Evolutionary conservation across 2,888 invertebrate species (phyloP).

Genomic region (Steromphala cineraria): DNA sequence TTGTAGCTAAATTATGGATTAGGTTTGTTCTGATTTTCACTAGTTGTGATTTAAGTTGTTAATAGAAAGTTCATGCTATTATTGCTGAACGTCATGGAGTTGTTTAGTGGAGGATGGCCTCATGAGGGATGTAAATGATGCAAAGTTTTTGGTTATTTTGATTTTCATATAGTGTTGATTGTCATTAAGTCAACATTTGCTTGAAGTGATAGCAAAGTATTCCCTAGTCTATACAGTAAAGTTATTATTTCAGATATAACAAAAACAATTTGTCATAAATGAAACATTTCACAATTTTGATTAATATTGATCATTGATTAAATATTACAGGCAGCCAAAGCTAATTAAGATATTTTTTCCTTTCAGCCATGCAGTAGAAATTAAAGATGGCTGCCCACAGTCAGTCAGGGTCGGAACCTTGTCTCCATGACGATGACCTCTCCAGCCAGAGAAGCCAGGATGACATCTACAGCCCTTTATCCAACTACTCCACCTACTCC

Average conservation of each 20-base stretch:
- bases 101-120: too few species aligned
- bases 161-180: too few species aligned
- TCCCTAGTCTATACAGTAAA: too few species aligned
- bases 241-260: too few species aligned
- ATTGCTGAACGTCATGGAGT: too few species aligned
- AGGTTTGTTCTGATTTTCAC: too few species aligned
- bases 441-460: constrained; percentile 3
- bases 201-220: background rate
- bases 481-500: constrained; percentile 63
- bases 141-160: too few species aligned
- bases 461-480: constrained; percentile 53
- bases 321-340: background rate
- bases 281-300: background rate
- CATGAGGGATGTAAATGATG: too few species aligned
- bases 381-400: constrained; percentile 24
- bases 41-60: too few species aligned
- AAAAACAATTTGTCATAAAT: background rate
- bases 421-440: constrained; percentile 9
- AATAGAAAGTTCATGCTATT: too few species aligned
- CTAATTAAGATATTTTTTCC: background rate
- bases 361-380: constrained; percentile 21
- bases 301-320: background rate
- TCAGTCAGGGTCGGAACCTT: constrained; percentile 6
- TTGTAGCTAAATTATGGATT: too few species aligned
- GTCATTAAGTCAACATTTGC: background rate